Evolutionary conservation across 2,888 invertebrate genomes (phyloP).

Genomic region (Sesia apiformis): DNA sequence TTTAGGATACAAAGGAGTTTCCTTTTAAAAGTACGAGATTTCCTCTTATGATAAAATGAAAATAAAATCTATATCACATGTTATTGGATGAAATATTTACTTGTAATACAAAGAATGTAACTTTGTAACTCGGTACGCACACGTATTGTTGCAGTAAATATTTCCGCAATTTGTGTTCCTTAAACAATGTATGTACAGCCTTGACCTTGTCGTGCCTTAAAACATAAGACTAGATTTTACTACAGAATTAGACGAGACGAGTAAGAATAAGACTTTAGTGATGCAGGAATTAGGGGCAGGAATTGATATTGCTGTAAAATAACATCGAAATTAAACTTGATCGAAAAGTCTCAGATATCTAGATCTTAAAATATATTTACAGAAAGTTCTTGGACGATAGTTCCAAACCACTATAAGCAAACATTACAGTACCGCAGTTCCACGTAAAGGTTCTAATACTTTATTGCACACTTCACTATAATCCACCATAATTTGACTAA

Average conservation of each 20-base stretch:
- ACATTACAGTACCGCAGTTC: no score
- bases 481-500: no score
- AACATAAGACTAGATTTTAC: constrained; percentile 72
- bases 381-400: no score
- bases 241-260: constrained; percentile 38
- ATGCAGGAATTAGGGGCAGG: constrained; percentile 12
- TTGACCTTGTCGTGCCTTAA: constrained; percentile 59
- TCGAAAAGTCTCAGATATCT: no score
- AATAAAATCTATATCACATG: constrained; percentile 62
- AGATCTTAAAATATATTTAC: no score
- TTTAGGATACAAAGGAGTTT: constrained; percentile 19
- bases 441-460: no score
- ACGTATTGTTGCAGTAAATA: constrained; percentile 33
- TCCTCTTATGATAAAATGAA: constrained; percentile 43
- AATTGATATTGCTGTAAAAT: no score
- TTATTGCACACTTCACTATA: no score
- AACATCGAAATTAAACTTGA: no score
- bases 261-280: constrained; percentile 26
- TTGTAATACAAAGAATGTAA: constrained; percentile 20
- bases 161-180: constrained; percentile 45
- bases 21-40: constrained; percentile 52
- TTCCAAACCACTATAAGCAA: no score
- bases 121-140: no score
- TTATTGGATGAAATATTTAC: constrained; percentile 54
- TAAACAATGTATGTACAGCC: constrained; percentile 62